phyloP scores from a whole-genome alignment of 2,113 vertebrate genomes.

The Dasyornis broadbenti region DNA sequence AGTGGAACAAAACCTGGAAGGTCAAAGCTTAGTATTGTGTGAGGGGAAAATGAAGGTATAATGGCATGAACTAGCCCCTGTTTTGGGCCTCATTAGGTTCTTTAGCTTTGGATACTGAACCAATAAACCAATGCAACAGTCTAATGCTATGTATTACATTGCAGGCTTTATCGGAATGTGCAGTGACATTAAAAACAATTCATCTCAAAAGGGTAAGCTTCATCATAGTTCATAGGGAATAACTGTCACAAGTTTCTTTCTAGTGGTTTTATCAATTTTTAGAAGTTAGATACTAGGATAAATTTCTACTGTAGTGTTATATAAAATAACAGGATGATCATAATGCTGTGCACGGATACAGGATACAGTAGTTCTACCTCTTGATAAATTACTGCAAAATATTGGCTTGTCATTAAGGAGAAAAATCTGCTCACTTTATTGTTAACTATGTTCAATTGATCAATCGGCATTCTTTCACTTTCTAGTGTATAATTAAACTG shows the following conservation, averaged over 20 bases:
- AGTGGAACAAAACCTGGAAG: background rate
- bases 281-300: background rate
- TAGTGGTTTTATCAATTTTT: background rate
- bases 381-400: background rate
- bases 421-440: background rate
- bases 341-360: background rate
- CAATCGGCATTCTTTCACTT: background rate
- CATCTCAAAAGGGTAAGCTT: conserved; percentile 91
- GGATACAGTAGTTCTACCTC: background rate
- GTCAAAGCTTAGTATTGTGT: background rate
- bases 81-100: background rate
- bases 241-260: background rate
- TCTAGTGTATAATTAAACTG: background rate
- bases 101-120: background rate
- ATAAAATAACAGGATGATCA: background rate
- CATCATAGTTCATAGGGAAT: background rate
- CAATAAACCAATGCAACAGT: background rate
- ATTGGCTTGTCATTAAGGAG: background rate
- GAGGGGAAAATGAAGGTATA: background rate
- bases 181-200: conserved; percentile 93
- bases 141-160: background rate
- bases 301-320: background rate
- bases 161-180: conserved; percentile 93
- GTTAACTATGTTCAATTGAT: background rate
- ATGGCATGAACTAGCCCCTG: background rate